A percentile compares a stretch with the other conserved stretches of the same genome.
Evolutionary conservation across 2,888 invertebrate species (phyloP).

Genomic region (Eugnorisma glareosa): DNA sequence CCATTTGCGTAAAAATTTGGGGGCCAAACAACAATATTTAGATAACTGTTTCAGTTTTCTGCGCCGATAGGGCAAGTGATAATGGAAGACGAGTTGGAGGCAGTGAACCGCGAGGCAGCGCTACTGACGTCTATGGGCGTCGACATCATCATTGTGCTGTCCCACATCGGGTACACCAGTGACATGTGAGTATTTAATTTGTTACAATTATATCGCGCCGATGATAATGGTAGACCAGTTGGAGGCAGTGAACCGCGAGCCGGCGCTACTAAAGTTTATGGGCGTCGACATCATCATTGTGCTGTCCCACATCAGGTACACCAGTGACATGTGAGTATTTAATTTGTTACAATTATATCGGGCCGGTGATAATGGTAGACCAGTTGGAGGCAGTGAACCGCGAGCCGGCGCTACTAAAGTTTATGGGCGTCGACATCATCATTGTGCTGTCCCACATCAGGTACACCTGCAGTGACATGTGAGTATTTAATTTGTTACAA

Average conservation of each 20-base stretch:
- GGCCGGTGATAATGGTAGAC: slow-evolving; percentile 92
- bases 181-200: slow-evolving; percentile 78
- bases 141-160: slow-evolving; percentile 95
- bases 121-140: slow-evolving; percentile 91
- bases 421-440: slow-evolving; percentile 93
- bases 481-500: slow-evolving; percentile 54
- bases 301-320: slow-evolving; percentile 94
- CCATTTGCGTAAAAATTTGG: not conserved
- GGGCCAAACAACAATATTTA: not conserved
- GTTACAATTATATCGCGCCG: slow-evolving; percentile 87
- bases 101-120: slow-evolving; percentile 92
- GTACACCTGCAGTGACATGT: slow-evolving; percentile 81
- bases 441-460: slow-evolving; percentile 96
- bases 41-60: slow-evolving; percentile 87
- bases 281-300: slow-evolving; percentile 95
- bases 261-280: slow-evolving; percentile 90
- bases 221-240: slow-evolving; percentile 93
- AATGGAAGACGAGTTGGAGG: slow-evolving; percentile 93
- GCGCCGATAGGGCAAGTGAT: slow-evolving; percentile 92
- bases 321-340: not conserved
- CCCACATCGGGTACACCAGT: slow-evolving; percentile 92
- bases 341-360: no score
- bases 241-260: slow-evolving; percentile 92
- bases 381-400: slow-evolving; percentile 92
- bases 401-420: slow-evolving; percentile 92